A percentile compares a stretch with the other conserved stretches of the same genome.
Evolutionary conservation across 2,888 invertebrate genomes (phyloP).

Genomic region (Drosophila trichaetosa): DNA sequence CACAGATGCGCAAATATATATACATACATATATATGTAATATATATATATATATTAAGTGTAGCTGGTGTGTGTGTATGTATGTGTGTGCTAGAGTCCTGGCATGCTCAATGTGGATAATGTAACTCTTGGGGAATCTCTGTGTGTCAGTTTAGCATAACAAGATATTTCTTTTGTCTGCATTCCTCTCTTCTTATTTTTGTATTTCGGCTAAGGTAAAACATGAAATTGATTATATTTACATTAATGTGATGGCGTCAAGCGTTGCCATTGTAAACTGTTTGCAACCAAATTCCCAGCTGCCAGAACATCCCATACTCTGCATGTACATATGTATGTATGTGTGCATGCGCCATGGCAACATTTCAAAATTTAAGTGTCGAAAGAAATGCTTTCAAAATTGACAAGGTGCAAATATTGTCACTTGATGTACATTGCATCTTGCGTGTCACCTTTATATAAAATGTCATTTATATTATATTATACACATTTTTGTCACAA

Average conservation of each 20-base stretch:
- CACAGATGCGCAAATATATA: constrained; percentile 56
- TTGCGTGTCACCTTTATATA: constrained; percentile 28
- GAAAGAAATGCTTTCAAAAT: constrained; percentile 71
- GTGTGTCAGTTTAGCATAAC: constrained; percentile 83
- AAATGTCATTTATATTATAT: not conserved
- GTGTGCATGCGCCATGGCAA: constrained; percentile 4
- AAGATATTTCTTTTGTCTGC: constrained; percentile 75
- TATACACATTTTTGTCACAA: constrained; percentile 10
- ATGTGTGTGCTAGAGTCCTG: constrained; percentile 27
- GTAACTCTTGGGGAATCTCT: constrained; percentile 82
- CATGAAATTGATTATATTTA: constrained; percentile 83
- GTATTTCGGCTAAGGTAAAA: constrained; percentile 72
- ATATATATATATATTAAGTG: constrained; percentile 13
- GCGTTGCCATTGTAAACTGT: constrained; percentile 71
- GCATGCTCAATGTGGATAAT: constrained; percentile 70
- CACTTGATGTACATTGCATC: constrained; percentile 69
- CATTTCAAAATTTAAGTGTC: constrained; percentile 52
- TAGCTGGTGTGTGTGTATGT: constrained; percentile 17
- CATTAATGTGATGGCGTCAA: constrained; percentile 79
- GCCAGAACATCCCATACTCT: constrained; percentile 14
- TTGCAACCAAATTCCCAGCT: constrained; percentile 43
- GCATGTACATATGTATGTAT: too few relatives aligned
- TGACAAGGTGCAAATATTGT: constrained; percentile 73
- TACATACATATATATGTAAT: constrained; percentile 11
- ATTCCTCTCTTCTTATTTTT: constrained; percentile 11